A percentile compares a stretch with the other conserved stretches of the same genome.
Conservation (phyloP, 1,140 invertebrate genomes). For the Cherax quadricarinatus region DNA sequence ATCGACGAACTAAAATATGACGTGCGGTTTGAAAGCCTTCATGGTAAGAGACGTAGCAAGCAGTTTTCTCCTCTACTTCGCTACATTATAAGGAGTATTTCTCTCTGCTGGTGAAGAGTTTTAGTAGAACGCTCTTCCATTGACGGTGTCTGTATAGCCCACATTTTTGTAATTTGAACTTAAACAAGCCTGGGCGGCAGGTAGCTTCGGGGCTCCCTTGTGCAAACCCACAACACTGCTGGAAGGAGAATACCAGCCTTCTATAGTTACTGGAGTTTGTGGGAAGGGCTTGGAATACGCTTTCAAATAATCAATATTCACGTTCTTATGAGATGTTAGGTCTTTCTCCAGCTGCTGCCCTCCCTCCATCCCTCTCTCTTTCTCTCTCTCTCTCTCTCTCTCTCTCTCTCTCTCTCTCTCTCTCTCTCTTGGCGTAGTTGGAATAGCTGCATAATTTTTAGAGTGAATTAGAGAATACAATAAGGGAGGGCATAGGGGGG, state of each 20-base stretch:
- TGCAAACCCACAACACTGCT: not conserved
- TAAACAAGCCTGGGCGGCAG: not conserved
- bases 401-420: not conserved
- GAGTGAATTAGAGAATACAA: too few relatives aligned
- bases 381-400: not conserved
- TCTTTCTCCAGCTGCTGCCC: not conserved
- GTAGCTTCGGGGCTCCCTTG: not conserved
- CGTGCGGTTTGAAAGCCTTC: conserved; percentile 28
- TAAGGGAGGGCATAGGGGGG: too few relatives aligned
- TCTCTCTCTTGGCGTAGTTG: too few relatives aligned
- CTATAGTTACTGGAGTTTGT: not conserved
- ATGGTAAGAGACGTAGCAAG: not conserved
- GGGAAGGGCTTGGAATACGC: not conserved
- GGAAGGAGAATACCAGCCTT: not conserved
- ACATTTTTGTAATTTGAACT: conserved; percentile 36
- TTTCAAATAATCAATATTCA: not conserved
- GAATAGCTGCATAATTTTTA: too few relatives aligned
- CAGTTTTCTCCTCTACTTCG: not conserved
- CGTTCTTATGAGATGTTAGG: not conserved
- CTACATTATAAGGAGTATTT: not conserved
- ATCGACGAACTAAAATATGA: conserved; percentile 45
- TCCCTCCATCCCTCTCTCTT: not conserved
- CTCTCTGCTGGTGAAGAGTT: not conserved
- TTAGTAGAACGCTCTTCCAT: not conserved
- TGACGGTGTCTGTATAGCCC: not conserved